Conservation (phyloP, 2,797 vertebrate species). For the Cirrhinus mrigala region DNA sequence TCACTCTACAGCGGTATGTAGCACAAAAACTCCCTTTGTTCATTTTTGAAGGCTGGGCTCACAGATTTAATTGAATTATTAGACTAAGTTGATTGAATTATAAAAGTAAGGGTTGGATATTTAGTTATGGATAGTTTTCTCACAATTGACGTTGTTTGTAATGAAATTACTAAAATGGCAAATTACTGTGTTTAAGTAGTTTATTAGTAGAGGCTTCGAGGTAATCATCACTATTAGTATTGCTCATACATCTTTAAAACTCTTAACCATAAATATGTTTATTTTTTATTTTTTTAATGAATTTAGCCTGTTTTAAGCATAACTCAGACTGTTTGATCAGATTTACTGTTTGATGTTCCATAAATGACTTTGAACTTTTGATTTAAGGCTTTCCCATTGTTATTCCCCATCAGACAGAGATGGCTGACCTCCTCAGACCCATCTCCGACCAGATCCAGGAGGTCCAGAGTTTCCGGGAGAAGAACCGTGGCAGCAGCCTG, state of each 20-base stretch:
- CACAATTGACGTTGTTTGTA: not conserved
- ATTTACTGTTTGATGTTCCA: not conserved
- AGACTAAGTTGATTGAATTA: not conserved
- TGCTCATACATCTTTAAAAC: not conserved
- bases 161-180: not conserved
- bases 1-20: not conserved
- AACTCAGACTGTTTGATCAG: not conserved
- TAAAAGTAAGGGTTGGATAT: not conserved
- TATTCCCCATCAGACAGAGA: conserved; percentile 78
- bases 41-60: not conserved
- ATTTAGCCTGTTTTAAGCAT: not conserved
- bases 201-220: not conserved
- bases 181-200: not conserved
- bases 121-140: not conserved
- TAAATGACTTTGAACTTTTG: not conserved
- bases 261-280: not conserved
- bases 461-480: conserved; percentile 93
- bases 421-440: conserved; percentile 88
- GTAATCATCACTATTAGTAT: not conserved
- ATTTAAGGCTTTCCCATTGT: not conserved
- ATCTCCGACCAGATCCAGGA: conserved; percentile 95
- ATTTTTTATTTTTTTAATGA: not conserved
- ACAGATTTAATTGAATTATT: not conserved
- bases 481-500: conserved; percentile 89
- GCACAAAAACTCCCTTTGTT: not conserved